These are phyloP conservation scores for Hirtodrosophila trivittata DNA, from an alignment of 2,888 invertebrate genomes.

Conservation along the genomic window DNA sequence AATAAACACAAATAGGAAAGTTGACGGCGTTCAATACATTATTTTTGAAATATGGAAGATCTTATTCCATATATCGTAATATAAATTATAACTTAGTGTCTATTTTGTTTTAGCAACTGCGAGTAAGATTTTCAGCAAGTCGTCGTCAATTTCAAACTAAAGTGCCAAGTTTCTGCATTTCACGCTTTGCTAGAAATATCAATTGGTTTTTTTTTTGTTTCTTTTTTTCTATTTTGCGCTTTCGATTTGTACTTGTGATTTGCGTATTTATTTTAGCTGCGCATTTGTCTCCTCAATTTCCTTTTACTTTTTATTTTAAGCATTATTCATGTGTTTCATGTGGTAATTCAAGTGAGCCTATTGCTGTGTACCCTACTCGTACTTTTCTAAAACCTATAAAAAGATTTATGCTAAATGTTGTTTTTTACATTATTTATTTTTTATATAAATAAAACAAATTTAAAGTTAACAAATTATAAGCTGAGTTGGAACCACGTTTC, in stretches of 20 bases:
- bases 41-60: background rate
- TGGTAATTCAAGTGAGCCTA: background rate
- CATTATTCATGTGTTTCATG: constrained; percentile 13
- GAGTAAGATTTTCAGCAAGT: constrained; percentile 66
- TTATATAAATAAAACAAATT: too few species aligned
- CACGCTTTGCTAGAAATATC: constrained; percentile 64
- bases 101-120: constrained; percentile 20
- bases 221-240: constrained; percentile 76
- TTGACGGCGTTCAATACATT: too few species aligned
- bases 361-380: constrained; percentile 26
- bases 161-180: constrained; percentile 67
- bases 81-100: background rate
- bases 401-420: too few species aligned
- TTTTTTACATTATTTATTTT: too few species aligned
- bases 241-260: constrained; percentile 70
- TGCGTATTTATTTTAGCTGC: constrained; percentile 71
- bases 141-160: constrained; percentile 69
- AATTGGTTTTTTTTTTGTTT: constrained; percentile 5
- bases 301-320: constrained; percentile 49
- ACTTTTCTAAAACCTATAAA: too few species aligned
- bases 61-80: background rate
- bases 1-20: too few species aligned
- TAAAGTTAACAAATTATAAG: too few species aligned
- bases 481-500: too few species aligned
- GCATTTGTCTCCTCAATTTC: constrained; percentile 41